These are phyloP conservation scores for Rhinichthys osculus DNA, from an alignment of 2,797 vertebrate genomes.

Conservation along the genomic window DNA sequence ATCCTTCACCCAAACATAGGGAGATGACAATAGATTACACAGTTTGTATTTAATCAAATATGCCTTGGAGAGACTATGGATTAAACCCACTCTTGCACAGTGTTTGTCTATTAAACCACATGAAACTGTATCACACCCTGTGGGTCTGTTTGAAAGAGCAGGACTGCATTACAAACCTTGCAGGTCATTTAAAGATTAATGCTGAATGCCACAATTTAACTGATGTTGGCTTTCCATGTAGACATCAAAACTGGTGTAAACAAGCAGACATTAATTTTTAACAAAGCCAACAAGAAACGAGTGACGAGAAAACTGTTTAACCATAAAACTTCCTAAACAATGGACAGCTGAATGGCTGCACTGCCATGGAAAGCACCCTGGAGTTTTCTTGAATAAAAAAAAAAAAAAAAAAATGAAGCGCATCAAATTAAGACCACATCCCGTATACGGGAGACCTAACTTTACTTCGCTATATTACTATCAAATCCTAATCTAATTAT, in stretches of 20 bases:
- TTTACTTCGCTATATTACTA: no score
- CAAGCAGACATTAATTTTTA: conserved; percentile 51
- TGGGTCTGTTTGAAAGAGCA: conserved; percentile 8
- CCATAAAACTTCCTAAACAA: not conserved
- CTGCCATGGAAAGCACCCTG: not conserved
- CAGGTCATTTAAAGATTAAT: conserved; percentile 53
- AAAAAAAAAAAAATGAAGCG: not conserved
- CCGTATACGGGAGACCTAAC: no score
- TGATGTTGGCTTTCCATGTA: conserved; percentile 41
- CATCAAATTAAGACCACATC: not conserved
- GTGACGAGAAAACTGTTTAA: not conserved
- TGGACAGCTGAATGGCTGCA: not conserved
- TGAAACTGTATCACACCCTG: conserved; percentile 12
- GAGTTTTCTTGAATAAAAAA: not conserved
- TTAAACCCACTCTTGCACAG: not conserved
- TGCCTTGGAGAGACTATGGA: conserved; percentile 3
- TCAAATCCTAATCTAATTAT: no score
- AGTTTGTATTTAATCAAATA: conserved; percentile 22
- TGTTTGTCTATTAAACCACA: conserved; percentile 18
- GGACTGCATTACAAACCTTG: conserved; percentile 14
- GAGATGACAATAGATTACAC: conserved; percentile 2
- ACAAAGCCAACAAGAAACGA: conserved; percentile 4
- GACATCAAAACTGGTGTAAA: conserved; percentile 46
- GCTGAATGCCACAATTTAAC: conserved; percentile 32
- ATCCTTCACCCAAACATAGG: not conserved